phyloP scores from a whole-genome alignment of 2,797 vertebrate genomes.

The Paguma larvata region DNA sequence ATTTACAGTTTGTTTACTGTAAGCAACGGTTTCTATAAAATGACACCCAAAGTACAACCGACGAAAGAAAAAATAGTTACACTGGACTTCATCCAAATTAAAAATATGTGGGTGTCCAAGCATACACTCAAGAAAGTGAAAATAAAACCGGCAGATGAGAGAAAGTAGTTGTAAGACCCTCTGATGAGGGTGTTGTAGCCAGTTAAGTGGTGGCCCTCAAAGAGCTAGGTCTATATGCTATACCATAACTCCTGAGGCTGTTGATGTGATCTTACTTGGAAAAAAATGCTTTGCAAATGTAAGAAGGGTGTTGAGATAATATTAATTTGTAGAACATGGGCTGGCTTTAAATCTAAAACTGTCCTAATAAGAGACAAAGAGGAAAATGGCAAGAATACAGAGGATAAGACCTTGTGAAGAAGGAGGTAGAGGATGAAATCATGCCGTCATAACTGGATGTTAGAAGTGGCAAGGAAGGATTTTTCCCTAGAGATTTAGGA shows the following conservation, averaged over 20 bases:
- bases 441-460: neutral
- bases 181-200: neutral
- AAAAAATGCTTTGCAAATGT: neutral
- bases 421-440: neutral
- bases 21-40: neutral
- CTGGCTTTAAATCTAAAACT: neutral
- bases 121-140: neutral
- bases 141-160: neutral
- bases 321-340: neutral
- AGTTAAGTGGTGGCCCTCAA: neutral
- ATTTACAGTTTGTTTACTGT: neutral
- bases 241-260: neutral
- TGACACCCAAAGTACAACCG: neutral
- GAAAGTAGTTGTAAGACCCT: neutral
- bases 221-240: neutral
- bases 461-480: neutral
- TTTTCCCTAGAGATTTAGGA: neutral
- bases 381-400: neutral
- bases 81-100: neutral
- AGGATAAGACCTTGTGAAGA: neutral
- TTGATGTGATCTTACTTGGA: neutral
- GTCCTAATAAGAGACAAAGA: neutral
- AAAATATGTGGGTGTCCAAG: neutral
- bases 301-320: neutral
- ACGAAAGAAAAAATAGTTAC: neutral